These are phyloP conservation scores for Hermaeophaga mercurialis DNA, from an alignment of 2,888 invertebrate species.

Conservation along the genomic window DNA sequence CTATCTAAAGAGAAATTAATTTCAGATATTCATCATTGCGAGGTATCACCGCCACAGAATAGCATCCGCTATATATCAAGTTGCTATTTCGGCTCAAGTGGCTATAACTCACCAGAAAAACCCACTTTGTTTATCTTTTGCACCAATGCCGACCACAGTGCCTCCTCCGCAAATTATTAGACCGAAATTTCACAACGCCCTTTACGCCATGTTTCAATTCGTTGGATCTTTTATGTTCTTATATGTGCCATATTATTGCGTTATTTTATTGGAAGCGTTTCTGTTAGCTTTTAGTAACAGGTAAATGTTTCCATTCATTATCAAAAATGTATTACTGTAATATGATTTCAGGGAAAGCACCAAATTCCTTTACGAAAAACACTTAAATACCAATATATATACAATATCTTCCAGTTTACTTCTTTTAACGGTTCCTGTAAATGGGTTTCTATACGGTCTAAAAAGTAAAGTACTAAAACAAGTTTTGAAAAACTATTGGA, in stretches of 20 bases:
- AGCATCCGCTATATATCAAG: conserved; percentile 84
- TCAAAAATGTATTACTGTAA: neutral
- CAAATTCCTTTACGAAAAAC: conserved; percentile 23
- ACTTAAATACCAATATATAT: conserved; percentile 59
- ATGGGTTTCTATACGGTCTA: conserved; percentile 79
- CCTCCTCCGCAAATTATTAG: conserved; percentile 62
- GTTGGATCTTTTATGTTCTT: conserved; percentile 73
- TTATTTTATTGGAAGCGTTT: conserved; percentile 70
- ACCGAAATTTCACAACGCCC: conserved; percentile 63
- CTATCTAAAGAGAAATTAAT: conserved; percentile 1
- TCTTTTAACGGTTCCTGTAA: conserved; percentile 73
- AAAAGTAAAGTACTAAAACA: conserved; percentile 73
- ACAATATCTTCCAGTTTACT: conserved; percentile 69
- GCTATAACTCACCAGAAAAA: conserved; percentile 82
- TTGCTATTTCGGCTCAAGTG: conserved; percentile 82
- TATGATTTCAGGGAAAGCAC: conserved; percentile 19
- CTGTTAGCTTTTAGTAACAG: conserved; percentile 47
- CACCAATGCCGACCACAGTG: conserved; percentile 68
- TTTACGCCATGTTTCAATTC: conserved; percentile 73
- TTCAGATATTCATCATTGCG: conserved; percentile 66
- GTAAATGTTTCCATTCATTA: conserved; percentile 2
- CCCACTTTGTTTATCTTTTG: conserved; percentile 62
- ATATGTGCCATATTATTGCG: conserved; percentile 76
- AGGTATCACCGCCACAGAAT: conserved; percentile 81
- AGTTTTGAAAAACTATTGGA: conserved; percentile 76